phyloP scores from a whole-genome alignment of 2,888 invertebrate species.

The Archips xylosteana region DNA sequence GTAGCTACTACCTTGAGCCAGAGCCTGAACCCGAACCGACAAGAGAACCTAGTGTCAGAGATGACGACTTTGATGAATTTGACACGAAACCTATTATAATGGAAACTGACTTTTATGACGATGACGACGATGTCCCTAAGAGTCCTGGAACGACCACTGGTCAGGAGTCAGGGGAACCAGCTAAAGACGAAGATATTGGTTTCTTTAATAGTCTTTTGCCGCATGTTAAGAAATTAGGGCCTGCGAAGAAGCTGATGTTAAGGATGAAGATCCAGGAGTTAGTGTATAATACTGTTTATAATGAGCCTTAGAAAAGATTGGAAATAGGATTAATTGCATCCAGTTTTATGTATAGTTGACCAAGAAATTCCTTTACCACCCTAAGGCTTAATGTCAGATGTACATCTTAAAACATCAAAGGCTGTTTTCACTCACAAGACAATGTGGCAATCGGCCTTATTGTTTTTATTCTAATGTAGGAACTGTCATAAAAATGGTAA shows the following conservation, averaged over 20 bases:
- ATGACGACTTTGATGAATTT: slow-evolving; percentile 80
- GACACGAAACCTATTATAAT: slow-evolving; percentile 79
- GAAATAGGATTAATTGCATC: background rate
- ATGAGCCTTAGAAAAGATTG: slow-evolving; percentile 51
- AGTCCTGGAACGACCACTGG: slow-evolving; percentile 48
- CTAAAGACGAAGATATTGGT: slow-evolving; percentile 78
- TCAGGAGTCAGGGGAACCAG: slow-evolving; percentile 51
- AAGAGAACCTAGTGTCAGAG: slow-evolving; percentile 60
- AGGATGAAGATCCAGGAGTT: slow-evolving; percentile 81
- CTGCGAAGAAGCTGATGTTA: slow-evolving; percentile 79
- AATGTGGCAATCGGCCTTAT: too few relatives aligned
- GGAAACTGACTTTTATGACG: slow-evolving; percentile 81
- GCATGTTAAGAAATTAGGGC: slow-evolving; percentile 77
- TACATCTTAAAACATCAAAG: too few relatives aligned
- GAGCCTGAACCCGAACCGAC: slow-evolving; percentile 53
- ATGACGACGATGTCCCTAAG: slow-evolving; percentile 73
- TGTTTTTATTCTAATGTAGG: too few relatives aligned
- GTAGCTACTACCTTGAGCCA: slow-evolving; percentile 64
- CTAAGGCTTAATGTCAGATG: too few relatives aligned
- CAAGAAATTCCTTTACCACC: too few relatives aligned
- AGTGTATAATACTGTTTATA: slow-evolving; percentile 81
- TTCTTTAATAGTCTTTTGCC: slow-evolving; percentile 80
- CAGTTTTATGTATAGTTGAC: background rate
- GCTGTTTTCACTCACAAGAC: too few relatives aligned
- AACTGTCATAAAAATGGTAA: too few relatives aligned